Percentiles rank a stretch among this genome's conserved stretches.
Conservation (phyloP, 1,140 invertebrate genomes). For the Pectinophora gossypiella region DNA sequence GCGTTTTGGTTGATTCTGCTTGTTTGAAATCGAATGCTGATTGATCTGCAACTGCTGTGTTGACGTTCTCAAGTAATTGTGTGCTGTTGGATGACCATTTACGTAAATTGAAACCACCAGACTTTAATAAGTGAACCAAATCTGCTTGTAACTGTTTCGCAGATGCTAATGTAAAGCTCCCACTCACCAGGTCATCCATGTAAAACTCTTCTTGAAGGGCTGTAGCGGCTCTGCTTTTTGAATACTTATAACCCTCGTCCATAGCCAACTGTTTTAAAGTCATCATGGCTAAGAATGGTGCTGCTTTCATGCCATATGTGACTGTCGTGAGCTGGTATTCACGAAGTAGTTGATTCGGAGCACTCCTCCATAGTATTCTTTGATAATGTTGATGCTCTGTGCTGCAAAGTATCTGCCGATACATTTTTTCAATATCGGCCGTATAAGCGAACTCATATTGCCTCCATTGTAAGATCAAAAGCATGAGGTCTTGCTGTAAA, state of each 20-base stretch:
- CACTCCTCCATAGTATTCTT: background rate
- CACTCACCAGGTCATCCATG: conserved; percentile 2
- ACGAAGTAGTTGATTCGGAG: background rate
- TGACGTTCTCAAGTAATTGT: background rate
- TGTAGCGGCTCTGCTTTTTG: background rate
- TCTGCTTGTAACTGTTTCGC: conserved; percentile 7
- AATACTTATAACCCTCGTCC: conserved; percentile 1
- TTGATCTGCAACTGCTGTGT: background rate
- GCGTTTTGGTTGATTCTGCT: background rate
- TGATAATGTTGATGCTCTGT: background rate
- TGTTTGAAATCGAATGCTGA: conserved; percentile 3
- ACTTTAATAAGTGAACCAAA: background rate
- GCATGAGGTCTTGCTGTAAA: conserved; percentile 3
- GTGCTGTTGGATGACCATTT: conserved; percentile 4
- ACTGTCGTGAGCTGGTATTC: background rate
- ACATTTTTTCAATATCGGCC: conserved; percentile 5
- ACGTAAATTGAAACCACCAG: conserved; percentile 2
- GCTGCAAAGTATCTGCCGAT: background rate
- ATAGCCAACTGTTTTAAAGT: conserved; percentile 3
- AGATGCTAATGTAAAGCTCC: background rate
- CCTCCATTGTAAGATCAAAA: background rate
- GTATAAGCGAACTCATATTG: conserved; percentile 1
- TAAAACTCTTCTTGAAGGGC: conserved; percentile 1
- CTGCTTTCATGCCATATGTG: background rate
- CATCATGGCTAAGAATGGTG: conserved; percentile 1